Conservation (phyloP, 2,888 invertebrate genomes). For the Dascillus cervinus region DNA sequence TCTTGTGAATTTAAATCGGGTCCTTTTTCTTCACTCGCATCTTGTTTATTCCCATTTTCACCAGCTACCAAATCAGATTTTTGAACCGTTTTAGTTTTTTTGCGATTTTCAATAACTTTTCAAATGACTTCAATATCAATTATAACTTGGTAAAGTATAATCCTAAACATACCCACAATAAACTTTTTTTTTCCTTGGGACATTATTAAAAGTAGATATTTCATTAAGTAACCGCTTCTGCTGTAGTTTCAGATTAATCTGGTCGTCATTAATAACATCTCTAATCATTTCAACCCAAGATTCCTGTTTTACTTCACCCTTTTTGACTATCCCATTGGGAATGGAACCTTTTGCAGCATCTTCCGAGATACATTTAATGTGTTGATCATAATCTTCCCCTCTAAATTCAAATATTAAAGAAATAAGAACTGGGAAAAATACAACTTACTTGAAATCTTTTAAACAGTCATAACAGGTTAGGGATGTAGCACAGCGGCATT, state of each 20-base stretch:
- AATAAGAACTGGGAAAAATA: slow-evolving; percentile 1
- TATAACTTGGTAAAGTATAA: too few species aligned
- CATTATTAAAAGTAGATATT: slow-evolving; percentile 7
- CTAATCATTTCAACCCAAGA: slow-evolving; percentile 72
- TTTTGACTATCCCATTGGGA: slow-evolving; percentile 61
- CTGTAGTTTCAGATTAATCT: slow-evolving; percentile 8
- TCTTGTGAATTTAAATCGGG: too few species aligned
- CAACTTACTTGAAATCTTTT: slow-evolving; percentile 71
- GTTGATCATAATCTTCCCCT: slow-evolving; percentile 66
- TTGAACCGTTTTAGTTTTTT: slow-evolving; percentile 15
- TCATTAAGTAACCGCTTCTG: slow-evolving; percentile 1
- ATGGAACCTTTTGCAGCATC: slow-evolving; percentile 74
- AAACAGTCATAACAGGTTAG: slow-evolving; percentile 91
- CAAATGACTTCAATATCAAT: slow-evolving; percentile 59
- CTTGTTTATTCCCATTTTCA: slow-evolving; percentile 10
- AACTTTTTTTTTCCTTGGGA: slow-evolving; percentile 13
- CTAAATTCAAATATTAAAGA: slow-evolving; percentile 43
- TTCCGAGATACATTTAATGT: slow-evolving; percentile 81
- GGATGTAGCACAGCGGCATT: slow-evolving; percentile 62
- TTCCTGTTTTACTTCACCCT: slow-evolving; percentile 81
- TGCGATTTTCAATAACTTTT: slow-evolving; percentile 43
- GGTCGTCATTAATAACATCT: slow-evolving; percentile 52
- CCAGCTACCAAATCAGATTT: slow-evolving; percentile 9
- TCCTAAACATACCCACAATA: slow-evolving; percentile 10
- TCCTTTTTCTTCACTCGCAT: slow-evolving; percentile 7